These are phyloP conservation scores for Sorex araneus DNA, from an alignment of 2,113 vertebrate species.

Conservation along the genomic window DNA sequence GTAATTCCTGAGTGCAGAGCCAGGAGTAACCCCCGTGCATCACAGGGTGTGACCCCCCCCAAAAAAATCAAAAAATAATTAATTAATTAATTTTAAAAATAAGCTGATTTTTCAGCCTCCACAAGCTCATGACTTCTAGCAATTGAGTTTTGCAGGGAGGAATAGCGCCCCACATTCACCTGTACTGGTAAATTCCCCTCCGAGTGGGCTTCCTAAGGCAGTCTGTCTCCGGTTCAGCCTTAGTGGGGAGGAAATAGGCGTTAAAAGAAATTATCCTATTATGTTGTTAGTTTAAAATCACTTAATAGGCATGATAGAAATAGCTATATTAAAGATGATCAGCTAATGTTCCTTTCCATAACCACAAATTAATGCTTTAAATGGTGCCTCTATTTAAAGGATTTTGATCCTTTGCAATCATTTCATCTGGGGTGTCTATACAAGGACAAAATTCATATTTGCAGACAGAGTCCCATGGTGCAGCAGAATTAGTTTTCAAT, in stretches of 20 bases:
- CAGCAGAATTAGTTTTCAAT: neutral
- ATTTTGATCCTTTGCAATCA: conserved; percentile 20
- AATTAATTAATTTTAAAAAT: no score
- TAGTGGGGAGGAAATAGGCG: conserved; percentile 54
- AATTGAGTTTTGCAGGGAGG: neutral
- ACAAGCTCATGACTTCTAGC: neutral
- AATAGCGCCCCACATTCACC: neutral
- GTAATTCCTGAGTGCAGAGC: no score
- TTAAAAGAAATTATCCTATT: conserved; percentile 67
- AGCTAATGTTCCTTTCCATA: conserved; percentile 23
- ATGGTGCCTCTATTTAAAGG: conserved; percentile 33
- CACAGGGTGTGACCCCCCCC: no score
- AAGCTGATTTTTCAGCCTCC: neutral
- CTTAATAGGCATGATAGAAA: conserved; percentile 51
- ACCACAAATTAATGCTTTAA: conserved; percentile 62
- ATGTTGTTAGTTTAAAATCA: conserved; percentile 68
- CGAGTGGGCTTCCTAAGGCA: neutral
- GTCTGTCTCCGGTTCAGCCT: neutral
- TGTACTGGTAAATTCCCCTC: neutral
- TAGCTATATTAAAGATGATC: conserved; percentile 45
- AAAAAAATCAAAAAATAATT: no score
- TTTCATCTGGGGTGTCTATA: neutral
- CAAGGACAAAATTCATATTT: neutral
- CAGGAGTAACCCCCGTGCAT: no score
- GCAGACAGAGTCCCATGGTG: neutral